Evolutionary conservation across 2,888 invertebrate species (phyloP).

Genomic region (Agrochola circellaris): DNA sequence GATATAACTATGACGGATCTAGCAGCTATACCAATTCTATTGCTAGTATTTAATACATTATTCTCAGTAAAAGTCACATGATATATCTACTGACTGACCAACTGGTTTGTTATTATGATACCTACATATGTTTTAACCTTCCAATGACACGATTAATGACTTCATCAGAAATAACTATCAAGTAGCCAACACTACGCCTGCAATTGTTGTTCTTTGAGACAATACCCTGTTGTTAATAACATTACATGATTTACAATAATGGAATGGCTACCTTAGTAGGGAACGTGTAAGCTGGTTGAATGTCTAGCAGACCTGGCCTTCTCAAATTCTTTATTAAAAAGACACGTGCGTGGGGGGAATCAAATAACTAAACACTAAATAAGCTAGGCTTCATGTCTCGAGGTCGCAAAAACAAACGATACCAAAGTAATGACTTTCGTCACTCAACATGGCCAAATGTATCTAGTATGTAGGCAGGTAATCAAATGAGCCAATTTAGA

Average conservation of each 20-base stretch:
- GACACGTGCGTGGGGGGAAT: slow-evolving; percentile 62
- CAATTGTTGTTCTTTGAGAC: slow-evolving; percentile 46
- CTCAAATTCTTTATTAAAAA: slow-evolving; percentile 33
- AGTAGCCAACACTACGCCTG: slow-evolving; percentile 6
- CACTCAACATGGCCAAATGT: slow-evolving; percentile 46
- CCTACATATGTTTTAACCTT: slow-evolving; percentile 1
- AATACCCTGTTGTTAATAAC: slow-evolving; percentile 42
- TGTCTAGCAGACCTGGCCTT: slow-evolving; percentile 32
- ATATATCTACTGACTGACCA: slow-evolving; percentile 16
- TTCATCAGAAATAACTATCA: slow-evolving; percentile 40
- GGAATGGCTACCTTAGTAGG: slow-evolving; percentile 1
- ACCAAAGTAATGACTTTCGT: slow-evolving; percentile 59
- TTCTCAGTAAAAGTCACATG: slow-evolving; percentile 21
- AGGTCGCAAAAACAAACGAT: slow-evolving; percentile 61
- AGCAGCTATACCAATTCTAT: background rate
- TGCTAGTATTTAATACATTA: background rate
- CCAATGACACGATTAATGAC: slow-evolving; percentile 42
- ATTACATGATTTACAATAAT: slow-evolving; percentile 31
- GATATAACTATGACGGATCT: background rate
- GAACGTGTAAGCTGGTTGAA: background rate
- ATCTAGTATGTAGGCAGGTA: slow-evolving; percentile 49
- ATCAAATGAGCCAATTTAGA: slow-evolving; percentile 33
- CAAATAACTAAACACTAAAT: slow-evolving; percentile 63
- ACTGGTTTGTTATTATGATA: slow-evolving; percentile 12
- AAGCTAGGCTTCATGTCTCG: slow-evolving; percentile 59